Percentiles rank a stretch among this genome's conserved stretches.
phyloP scores from a whole-genome alignment of 2,113 vertebrate genomes.

The Phaetusa simplex region DNA sequence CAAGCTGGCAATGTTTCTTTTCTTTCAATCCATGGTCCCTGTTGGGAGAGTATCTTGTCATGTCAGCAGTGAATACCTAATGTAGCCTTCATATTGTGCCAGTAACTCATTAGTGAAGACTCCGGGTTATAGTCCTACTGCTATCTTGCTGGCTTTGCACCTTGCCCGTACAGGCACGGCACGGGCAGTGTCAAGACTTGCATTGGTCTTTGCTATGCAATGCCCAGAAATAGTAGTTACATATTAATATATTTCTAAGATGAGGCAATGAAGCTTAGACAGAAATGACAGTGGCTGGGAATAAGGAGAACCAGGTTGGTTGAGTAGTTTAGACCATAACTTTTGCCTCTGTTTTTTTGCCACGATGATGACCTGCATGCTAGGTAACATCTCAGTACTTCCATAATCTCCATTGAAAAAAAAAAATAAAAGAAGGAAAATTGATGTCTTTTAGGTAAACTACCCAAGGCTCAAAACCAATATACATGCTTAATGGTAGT shows the following conservation, averaged over 20 bases:
- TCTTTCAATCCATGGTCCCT: background rate
- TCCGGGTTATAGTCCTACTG: background rate
- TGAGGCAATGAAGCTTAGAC: background rate
- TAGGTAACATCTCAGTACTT: background rate
- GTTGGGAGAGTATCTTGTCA: background rate
- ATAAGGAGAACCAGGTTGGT: background rate
- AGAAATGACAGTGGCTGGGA: background rate
- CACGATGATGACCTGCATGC: fast-evolving
- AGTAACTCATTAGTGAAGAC: background rate
- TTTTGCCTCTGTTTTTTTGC: background rate
- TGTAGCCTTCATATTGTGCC: background rate
- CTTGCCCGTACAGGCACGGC: fast-evolving
- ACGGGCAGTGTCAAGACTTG: background rate
- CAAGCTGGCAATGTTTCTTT: background rate
- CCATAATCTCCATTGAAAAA: background rate
- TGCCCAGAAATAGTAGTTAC: background rate
- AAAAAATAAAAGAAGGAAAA: background rate
- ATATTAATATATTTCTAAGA: background rate
- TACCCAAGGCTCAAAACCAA: background rate
- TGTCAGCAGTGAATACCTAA: constrained; percentile 19
- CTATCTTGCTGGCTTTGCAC: constrained; percentile 16
- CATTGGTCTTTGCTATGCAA: background rate
- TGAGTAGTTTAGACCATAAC: background rate
- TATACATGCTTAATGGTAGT: background rate
- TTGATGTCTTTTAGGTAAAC: background rate